Percentiles rank a stretch among this genome's conserved stretches.
These are phyloP conservation scores for Chaetorhynchus papuensis DNA, from an alignment of 2,113 vertebrate genomes.

Conservation along the genomic window DNA sequence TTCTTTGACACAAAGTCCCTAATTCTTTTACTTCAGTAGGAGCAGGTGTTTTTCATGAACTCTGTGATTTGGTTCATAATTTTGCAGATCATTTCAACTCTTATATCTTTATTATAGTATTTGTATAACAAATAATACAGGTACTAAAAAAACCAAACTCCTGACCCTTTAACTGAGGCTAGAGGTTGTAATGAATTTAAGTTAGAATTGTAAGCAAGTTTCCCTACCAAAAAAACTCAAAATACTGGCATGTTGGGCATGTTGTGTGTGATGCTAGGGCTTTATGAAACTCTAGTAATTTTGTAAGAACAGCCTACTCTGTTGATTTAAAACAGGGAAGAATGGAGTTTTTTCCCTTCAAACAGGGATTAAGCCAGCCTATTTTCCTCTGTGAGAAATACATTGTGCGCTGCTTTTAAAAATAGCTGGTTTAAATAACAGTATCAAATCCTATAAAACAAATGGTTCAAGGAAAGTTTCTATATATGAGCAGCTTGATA, in stretches of 20 bases:
- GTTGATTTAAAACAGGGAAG: background rate
- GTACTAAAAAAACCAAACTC: background rate
- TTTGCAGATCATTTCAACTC: background rate
- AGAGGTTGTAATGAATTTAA: background rate
- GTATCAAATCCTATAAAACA: background rate
- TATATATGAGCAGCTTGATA: background rate
- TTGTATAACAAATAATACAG: background rate
- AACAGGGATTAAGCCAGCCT: background rate
- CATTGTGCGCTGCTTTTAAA: background rate
- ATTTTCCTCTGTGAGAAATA: background rate
- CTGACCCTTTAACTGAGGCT: background rate
- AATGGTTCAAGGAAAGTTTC: background rate
- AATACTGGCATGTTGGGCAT: too few relatives aligned
- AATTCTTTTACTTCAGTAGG: background rate
- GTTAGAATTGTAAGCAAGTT: background rate
- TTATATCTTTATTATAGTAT: background rate
- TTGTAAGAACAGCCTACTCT: background rate
- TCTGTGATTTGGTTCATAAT: background rate
- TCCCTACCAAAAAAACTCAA: background rate
- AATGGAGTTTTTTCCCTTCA: background rate
- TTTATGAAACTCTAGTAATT: background rate
- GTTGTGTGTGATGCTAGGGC: background rate
- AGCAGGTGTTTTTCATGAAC: background rate
- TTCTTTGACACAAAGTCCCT: background rate
- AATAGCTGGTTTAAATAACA: background rate